These are phyloP conservation scores for Zapornia atra DNA, from an alignment of 2,113 vertebrate species.

Conservation along the genomic window DNA sequence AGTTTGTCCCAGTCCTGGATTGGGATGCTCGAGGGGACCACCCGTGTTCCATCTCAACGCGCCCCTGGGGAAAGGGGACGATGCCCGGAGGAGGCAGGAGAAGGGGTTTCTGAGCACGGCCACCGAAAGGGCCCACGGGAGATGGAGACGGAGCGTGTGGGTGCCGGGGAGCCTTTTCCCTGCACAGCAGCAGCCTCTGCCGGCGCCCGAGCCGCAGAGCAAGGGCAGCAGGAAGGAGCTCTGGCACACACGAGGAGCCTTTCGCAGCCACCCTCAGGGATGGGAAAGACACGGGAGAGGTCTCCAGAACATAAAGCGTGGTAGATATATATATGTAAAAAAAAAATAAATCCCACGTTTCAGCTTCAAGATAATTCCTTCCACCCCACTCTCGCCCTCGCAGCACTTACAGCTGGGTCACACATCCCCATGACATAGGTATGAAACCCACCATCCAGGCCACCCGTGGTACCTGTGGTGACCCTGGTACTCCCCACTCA, in stretches of 20 bases:
- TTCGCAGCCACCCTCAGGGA: neutral
- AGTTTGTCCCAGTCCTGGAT: neutral
- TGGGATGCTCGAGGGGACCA: neutral
- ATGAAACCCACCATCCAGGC: neutral
- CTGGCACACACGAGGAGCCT: rapidly evolving
- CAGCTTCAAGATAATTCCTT: neutral
- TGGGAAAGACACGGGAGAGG: rapidly evolving
- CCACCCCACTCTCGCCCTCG: rapidly evolving
- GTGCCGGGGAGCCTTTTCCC: neutral
- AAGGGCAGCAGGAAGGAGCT: neutral
- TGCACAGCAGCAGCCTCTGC: conserved; percentile 56
- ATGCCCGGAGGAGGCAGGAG: neutral
- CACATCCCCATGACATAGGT: rapidly evolving
- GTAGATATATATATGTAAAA: too few relatives aligned
- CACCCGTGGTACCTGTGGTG: rapidly evolving
- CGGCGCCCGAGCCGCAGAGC: neutral
- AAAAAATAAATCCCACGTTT: neutral
- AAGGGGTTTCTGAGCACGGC: neutral
- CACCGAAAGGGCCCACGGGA: neutral
- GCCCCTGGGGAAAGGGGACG: rapidly evolving
- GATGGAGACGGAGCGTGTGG: rapidly evolving
- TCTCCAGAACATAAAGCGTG: rapidly evolving
- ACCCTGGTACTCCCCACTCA: rapidly evolving
- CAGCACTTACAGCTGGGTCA: rapidly evolving
- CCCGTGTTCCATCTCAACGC: rapidly evolving